Percentiles rank a stretch among this genome's conserved stretches.
Conservation (phyloP, 2,888 invertebrate genomes). For the Smittia aterrima region DNA sequence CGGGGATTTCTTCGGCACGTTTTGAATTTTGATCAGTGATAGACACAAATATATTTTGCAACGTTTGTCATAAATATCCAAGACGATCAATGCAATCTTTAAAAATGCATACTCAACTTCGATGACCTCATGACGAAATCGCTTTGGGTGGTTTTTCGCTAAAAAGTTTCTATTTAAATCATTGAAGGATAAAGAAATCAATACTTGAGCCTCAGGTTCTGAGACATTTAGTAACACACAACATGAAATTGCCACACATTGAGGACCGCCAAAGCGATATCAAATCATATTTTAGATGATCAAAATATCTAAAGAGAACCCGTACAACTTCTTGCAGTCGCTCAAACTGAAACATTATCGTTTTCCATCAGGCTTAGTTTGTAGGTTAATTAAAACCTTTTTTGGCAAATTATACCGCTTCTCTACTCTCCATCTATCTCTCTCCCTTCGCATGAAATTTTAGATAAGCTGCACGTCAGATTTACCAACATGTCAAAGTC, state of each 20-base stretch:
- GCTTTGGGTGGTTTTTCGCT: too few relatives aligned
- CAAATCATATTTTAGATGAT: not conserved
- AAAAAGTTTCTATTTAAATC: not conserved
- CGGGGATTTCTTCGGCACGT: too few relatives aligned
- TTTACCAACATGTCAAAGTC: constrained; percentile 24
- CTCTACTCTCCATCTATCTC: not conserved
- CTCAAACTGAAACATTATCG: constrained; percentile 9
- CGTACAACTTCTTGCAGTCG: not conserved
- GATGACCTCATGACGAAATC: too few relatives aligned
- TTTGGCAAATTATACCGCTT: not conserved
- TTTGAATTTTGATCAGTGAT: too few relatives aligned
- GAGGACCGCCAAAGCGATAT: not conserved
- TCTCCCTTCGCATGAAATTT: not conserved
- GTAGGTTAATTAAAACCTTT: constrained; percentile 22
- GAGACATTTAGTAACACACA: not conserved
- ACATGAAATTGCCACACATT: not conserved
- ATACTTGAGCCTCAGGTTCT: not conserved
- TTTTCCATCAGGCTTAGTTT: constrained; percentile 17
- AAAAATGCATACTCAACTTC: too few relatives aligned
- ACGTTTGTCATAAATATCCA: too few relatives aligned
- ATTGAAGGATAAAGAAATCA: not conserved
- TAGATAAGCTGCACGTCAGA: constrained; percentile 18
- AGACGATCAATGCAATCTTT: too few relatives aligned
- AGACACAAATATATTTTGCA: too few relatives aligned
- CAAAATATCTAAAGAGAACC: not conserved